Conservation (phyloP, 2,888 invertebrate species). For the Blomia tropicalis region DNA sequence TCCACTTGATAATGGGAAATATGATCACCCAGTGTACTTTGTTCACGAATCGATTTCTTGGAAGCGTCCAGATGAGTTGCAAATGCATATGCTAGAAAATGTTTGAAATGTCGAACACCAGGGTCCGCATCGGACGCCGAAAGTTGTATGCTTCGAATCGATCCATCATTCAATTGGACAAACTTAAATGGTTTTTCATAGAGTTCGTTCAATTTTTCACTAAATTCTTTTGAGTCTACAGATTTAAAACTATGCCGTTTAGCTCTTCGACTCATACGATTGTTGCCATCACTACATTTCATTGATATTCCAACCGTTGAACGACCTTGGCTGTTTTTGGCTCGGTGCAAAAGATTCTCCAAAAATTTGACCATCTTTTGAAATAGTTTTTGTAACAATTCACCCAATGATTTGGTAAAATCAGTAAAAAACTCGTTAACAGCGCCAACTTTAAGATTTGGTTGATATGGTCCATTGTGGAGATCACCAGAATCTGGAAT, state of each 20-base stretch:
- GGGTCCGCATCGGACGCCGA: background rate
- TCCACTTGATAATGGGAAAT: constrained; percentile 9
- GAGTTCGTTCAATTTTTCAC: background rate
- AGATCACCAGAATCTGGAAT: background rate
- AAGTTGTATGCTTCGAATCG: background rate
- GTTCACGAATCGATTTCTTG: background rate
- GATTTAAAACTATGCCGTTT: background rate
- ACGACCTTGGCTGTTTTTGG: background rate
- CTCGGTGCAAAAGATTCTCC: background rate
- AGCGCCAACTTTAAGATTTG: constrained; percentile 13
- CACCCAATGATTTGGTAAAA: background rate
- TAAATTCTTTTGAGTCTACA: background rate
- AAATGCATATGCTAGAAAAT: background rate
- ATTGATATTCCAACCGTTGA: background rate
- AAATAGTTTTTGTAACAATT: background rate
- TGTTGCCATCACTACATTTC: background rate
- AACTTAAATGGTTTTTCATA: background rate
- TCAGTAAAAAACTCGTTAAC: constrained; percentile 7
- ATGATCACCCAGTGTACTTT: background rate
- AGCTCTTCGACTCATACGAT: background rate
- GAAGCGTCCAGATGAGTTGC: background rate
- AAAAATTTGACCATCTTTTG: background rate
- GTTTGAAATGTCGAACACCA: background rate
- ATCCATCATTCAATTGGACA: constrained; percentile 3
- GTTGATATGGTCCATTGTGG: background rate